A percentile compares a stretch with the other conserved stretches of the same genome.
Conservation (phyloP, 2,113 vertebrate genomes). For the Ammodytes dubius region DNA sequence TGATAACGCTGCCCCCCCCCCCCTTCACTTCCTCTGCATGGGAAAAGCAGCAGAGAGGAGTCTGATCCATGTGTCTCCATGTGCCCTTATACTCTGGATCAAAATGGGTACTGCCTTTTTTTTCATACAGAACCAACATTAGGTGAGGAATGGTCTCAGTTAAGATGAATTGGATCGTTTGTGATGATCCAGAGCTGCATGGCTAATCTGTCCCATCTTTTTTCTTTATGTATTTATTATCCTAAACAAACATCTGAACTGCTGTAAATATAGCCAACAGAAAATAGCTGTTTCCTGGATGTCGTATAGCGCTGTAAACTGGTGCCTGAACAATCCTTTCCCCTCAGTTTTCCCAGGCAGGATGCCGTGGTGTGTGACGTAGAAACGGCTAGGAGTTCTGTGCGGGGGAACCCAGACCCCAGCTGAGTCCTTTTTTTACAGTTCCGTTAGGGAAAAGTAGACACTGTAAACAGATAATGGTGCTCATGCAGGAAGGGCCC, state of each 20-base stretch:
- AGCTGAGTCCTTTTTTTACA: constrained; percentile 69
- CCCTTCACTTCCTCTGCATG: constrained; percentile 66
- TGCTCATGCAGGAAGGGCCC: constrained; percentile 72
- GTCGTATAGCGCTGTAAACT: constrained; percentile 63
- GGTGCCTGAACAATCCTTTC: constrained; percentile 64
- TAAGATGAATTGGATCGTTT: constrained; percentile 52
- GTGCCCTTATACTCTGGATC: constrained; percentile 43
- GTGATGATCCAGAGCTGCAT: constrained; percentile 29
- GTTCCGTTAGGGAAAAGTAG: constrained; percentile 70
- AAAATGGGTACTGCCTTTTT: constrained; percentile 29
- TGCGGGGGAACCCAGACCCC: constrained; percentile 52
- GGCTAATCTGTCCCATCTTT: constrained; percentile 30
- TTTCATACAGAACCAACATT: constrained; percentile 36
- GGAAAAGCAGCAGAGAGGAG: constrained; percentile 57
- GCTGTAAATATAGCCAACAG: constrained; percentile 77
- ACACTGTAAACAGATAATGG: constrained; percentile 81
- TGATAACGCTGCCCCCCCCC: constrained; percentile 78
- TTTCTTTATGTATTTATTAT: constrained; percentile 38
- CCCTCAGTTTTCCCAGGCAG: constrained; percentile 71
- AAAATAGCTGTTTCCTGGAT: constrained; percentile 78
- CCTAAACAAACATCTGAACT: constrained; percentile 74
- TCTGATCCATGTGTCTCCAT: constrained; percentile 43
- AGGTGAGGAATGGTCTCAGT: constrained; percentile 34
- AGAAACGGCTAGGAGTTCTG: constrained; percentile 59
- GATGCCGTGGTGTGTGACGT: constrained; percentile 38